phyloP scores from a whole-genome alignment of 2,797 vertebrate species.

The Lutjanus campechanus region DNA sequence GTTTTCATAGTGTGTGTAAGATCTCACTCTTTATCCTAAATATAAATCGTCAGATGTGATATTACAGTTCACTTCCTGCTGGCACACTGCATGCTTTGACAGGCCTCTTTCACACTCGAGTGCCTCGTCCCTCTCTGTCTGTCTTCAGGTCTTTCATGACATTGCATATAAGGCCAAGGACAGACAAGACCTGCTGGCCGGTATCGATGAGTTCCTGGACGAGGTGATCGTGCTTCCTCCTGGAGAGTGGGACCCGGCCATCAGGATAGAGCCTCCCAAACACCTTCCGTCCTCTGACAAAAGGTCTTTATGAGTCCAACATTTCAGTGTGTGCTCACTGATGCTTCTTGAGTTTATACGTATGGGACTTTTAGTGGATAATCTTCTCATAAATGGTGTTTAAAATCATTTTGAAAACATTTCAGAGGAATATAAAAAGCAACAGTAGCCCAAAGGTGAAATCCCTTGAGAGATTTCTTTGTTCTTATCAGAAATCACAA shows the following conservation, averaged over 20 bases:
- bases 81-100: slow-evolving; percentile 1
- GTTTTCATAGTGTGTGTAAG: background rate
- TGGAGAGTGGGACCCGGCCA: slow-evolving; percentile 97
- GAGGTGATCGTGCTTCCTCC: slow-evolving; percentile 98
- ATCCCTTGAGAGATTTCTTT: background rate
- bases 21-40: background rate
- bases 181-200: slow-evolving; percentile 95
- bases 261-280: slow-evolving; percentile 98
- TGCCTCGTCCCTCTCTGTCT: slow-evolving; percentile 17
- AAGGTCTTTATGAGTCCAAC: slow-evolving; percentile 83
- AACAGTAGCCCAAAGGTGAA: background rate
- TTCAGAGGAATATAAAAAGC: slow-evolving; percentile 6
- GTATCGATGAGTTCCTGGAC: slow-evolving; percentile 98
- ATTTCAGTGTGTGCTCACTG: background rate
- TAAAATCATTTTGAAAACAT: background rate
- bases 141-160: slow-evolving; percentile 94
- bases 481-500: slow-evolving; percentile 29
- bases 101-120: slow-evolving; percentile 38
- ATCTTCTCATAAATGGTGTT: background rate
- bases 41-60: slow-evolving; percentile 14
- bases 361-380: background rate
- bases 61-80: slow-evolving; percentile 16
- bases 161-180: slow-evolving; percentile 99
- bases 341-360: background rate
- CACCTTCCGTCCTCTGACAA: slow-evolving; percentile 96